Evolutionary conservation across 1,140 invertebrate species (phyloP), one percentile per base, ranked within the genome.

Genomic region (Orussus abietinus): DNA sequence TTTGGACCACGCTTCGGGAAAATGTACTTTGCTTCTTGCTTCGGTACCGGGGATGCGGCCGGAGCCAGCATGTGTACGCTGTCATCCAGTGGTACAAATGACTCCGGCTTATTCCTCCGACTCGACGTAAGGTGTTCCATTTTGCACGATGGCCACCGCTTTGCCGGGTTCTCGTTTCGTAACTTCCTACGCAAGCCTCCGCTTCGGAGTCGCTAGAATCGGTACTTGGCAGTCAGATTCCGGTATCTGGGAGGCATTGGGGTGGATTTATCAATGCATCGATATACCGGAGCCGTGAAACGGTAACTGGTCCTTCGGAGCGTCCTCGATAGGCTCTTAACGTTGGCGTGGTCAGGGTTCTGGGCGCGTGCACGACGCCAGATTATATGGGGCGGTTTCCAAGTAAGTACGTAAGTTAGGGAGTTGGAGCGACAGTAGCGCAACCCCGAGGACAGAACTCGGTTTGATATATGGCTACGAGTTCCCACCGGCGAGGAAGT

Each of bases 401-500:
- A 12, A 39, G 42, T 52, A 57, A 57, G 49, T 57, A 49, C 54
- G 45, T 51, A 57, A 57, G 51, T 57, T 57, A 39, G 39, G 31
- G 52, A 57, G 49, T 59, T 59, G 34, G 3, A n/a, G 12, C 41
- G 20, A 21, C 17, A 33, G n/a, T 11, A 31, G 34, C 11, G 18
- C 10, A 32, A 22, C 18, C 15, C 31, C 26, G 25, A 12, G 26
- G 55, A 58, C 48, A 48, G 55, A 56, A 58, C 49, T 55, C 54
- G 38, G 45, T 62, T 59, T 59, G 58, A 62, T 59, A 59, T 58
- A 63, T 45, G 52, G 53, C 47, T 58, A 47, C 57, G 53, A 60
- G 48, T 63, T 63, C 51, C 45, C 42, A 34, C 42, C 12, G 32
- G 25, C 38, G 49, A 48, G 49, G 41, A 60, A 58, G 51, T 45